Evolutionary conservation across 2,888 invertebrate genomes (phyloP), one percentile per base, ranked within the genome.

Genomic region (Hirtodrosophila duncani): DNA sequence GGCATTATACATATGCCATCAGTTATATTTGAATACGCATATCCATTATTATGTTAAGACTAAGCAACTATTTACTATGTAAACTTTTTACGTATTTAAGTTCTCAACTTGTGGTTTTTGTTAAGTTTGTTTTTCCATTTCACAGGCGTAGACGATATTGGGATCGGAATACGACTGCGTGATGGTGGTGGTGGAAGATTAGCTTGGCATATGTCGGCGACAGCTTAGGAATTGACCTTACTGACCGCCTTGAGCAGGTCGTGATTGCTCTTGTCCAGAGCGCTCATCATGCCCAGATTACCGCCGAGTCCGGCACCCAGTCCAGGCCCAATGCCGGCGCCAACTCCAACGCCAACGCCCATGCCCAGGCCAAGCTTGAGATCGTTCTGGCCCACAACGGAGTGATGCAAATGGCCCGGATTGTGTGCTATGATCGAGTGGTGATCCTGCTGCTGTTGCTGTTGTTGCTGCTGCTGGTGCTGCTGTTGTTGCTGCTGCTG

Each of bases 241-340:
- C 87, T 87, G 67, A 87, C 87, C 44, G 86, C 86, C 72, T 87
- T 87, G 48, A 87, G 81, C 59, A 87, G 81, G 75, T 87, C 86
- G 51, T 87, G 86, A 79, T 86, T 87, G 69, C 81, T 84, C 66
- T 87, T 87, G 38, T 87, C 87, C 50, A 87, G 78, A 61, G 86
- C 84, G 46, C 87, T 87, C 87, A 87, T 87, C 87, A 87, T 87
- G 43, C 87, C 86, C 79, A 87, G 75, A 69, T 86, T 86, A 43
- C 86, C 84, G 31, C 86, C 84, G n/a, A 87, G 77, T 1, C 86
- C 85, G 8, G 69, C 82, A 3, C 84, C 83, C 5, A 83, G 62
- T 11, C 84, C 83, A 6, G 78, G 71, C 18, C 86, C 84, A 29
- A 86, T 72, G 17, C 86, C 85, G 4, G 67, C 68, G n/a, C 81